Base-by-base conservation (phyloP, 2,797 vertebrate species). In the Lagocephalus sceleratus region DNA sequence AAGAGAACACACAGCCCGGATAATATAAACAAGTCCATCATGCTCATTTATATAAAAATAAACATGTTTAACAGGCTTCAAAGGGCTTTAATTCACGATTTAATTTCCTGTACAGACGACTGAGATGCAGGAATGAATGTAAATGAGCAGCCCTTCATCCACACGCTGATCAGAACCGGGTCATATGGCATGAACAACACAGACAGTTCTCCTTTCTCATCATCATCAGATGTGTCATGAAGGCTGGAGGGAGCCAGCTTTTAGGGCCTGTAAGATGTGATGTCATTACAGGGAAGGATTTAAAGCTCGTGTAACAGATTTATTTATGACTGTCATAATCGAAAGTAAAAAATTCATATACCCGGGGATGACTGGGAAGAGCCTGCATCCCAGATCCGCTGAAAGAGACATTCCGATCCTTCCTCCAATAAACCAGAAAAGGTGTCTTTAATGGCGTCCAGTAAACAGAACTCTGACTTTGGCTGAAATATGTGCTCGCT, bases 381-480 rank as follows among this genome's bases (percentile, higher is more conserved):
- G 39, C 6, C 26, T 29, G 5, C 26, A 35, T 10, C 32, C 32
- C 32, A 14, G 12, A 12, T 35, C 32, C 44, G 61, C 19, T 46
- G 15, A 19, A 29, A 70, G 60, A 74, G 60, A 75, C 74, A 84
- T 81, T 86, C 79, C 75, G 70, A 46, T 63, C 58, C 42, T 62
- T 57, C 39, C 61, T 57, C 43, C 38, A 26, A 54, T 60, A 60
- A 77, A 64, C 25, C 21, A 70, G 54, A 74, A 63, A 73, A 75
- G 41, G 46, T 72, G 64, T 62, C 62, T 60, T 68, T 63, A 63
- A 71, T 51, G 50, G 59, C 47, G 55, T 70, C 32, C 25, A 51
- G 56, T 66, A 54, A 75, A 72, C 66, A 73, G 57, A 66, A 51
- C 63, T 57, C 56, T 29, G 3, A 20, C 61, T 44, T 41, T 47